Conservation (phyloP, 2,797 vertebrate genomes). For the Malurus splendens region DNA sequence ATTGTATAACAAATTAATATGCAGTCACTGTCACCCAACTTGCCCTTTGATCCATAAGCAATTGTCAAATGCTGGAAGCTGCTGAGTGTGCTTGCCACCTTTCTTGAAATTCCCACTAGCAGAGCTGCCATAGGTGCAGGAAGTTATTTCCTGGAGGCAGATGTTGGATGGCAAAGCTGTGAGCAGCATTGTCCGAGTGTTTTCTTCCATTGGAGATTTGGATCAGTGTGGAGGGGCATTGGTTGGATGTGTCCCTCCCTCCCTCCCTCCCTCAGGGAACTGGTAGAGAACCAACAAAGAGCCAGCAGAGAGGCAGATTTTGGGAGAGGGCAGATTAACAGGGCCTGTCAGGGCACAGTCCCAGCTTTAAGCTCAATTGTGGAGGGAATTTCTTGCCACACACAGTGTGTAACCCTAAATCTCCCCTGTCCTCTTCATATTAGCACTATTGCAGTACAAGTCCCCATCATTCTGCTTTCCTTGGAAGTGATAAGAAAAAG, state of each 20-base stretch:
- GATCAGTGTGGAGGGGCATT: neutral
- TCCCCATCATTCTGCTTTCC: neutral
- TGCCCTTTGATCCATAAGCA: neutral
- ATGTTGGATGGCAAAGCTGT: neutral
- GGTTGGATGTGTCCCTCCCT: neutral
- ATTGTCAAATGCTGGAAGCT: neutral
- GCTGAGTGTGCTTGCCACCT: neutral
- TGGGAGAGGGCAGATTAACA: neutral
- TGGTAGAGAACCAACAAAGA: neutral
- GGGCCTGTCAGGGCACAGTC: neutral
- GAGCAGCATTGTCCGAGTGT: neutral
- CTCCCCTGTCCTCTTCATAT: neutral
- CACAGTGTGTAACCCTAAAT: neutral
- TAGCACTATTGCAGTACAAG: neutral
- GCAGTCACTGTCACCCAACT: neutral
- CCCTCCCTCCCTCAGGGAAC: neutral
- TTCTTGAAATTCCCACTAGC: neutral
- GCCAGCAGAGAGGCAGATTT: neutral
- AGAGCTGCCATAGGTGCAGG: neutral
- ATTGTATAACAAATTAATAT: neutral
- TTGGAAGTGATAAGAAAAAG: neutral
- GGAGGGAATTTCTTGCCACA: constrained; percentile 5
- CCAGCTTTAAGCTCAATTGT: neutral
- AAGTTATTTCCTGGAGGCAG: neutral
- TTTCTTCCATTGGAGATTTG: neutral